Percentiles rank a stretch among this genome's conserved stretches.
Evolutionary conservation across 23 tunicate genomes (phyloP).

Genomic region (Trididemnum clinides): DNA sequence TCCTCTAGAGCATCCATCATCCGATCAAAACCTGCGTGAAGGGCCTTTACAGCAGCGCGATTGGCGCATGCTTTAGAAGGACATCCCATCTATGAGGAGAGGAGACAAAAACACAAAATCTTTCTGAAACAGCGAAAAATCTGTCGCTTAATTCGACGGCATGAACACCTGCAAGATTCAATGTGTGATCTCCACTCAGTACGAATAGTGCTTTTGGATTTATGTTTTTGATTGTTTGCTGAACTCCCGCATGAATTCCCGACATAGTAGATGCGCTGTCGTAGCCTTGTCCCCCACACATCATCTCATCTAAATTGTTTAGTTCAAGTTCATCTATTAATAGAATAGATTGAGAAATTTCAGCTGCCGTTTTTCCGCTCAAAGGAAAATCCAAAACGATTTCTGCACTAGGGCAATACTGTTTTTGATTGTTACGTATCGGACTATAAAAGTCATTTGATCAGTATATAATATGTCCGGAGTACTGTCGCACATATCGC

Average conservation of each 20-base stretch:
- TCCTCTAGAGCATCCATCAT: conserved; percentile 57
- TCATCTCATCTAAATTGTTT: conserved; percentile 59
- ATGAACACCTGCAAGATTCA: conserved; percentile 64
- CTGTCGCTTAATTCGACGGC: conserved; percentile 62
- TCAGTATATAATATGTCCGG: no score
- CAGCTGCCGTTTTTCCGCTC: no score
- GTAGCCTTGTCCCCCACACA: conserved; percentile 64
- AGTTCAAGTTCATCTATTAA: no score
- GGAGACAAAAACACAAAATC: conserved; percentile 52
- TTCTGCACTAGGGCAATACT: no score
- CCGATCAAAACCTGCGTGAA: conserved; percentile 59
- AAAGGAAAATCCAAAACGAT: no score
- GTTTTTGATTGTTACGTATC: no score
- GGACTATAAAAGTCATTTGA: no score
- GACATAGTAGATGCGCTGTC: conserved; percentile 63
- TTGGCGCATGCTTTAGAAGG: conserved; percentile 69
- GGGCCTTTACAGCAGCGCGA: conserved; percentile 60
- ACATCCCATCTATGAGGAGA: conserved; percentile 60
- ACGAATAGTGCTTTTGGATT: conserved; percentile 64
- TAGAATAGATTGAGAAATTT: no score
- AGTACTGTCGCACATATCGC: no score
- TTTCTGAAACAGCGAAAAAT: conserved; percentile 57
- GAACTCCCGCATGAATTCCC: conserved; percentile 56
- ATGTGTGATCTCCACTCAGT: conserved; percentile 61
- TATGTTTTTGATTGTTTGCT: conserved; percentile 60